Evolutionary conservation across 2,797 vertebrate genomes (phyloP), one percentile per base, ranked within the genome.

Genomic region (Phoeniculus purpureus): DNA sequence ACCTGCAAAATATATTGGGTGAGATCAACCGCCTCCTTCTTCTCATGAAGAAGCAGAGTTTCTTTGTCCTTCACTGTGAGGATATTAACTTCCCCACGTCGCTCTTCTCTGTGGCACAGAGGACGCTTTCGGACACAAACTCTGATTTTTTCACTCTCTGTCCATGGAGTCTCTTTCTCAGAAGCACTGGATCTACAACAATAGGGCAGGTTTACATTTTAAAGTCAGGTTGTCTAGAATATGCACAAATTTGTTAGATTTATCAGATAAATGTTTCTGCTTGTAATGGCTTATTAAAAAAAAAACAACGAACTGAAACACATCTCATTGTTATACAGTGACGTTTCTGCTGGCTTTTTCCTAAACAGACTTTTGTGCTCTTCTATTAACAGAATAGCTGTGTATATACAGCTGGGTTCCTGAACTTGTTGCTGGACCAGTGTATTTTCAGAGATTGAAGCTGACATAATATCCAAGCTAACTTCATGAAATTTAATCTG

Each of bases 61-160:
- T 98, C 97, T 94, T 95, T 97, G 29, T 97, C 97, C 91, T 97
- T 95, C 75, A 98, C 97, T 12, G 97, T 98, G 94, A 99, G 97
- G 70, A 98, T 97, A 91, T 98, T 98, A 75, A 97, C 81, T 93
- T 98, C 98, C 81, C 98, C 98, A 74, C 97, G 98, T 77, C 92
- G 94, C 85, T 97, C 90, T 82, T 99, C 98, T 29, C 92, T 94
- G 21, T 74, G 34, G 23, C 97, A 97, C 66, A 99, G 96, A 31
- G 98, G 98, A 89, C 98, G 98, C 95, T 98, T 99, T 92, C 98
- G 98, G 93, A 99, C 98, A 87, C 98, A 99, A 29, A 99, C 99
- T 52, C 97, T 97, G 88, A 99, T 99, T 95, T 98, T 98, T 65
- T 98, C 97, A 31, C 96, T 94, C 88, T 98, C 93, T 59, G 97